A percentile compares a stretch with the other conserved stretches of the same genome.
Conservation (phyloP, 2,797 vertebrate species). For the Galagoides demidoff region DNA sequence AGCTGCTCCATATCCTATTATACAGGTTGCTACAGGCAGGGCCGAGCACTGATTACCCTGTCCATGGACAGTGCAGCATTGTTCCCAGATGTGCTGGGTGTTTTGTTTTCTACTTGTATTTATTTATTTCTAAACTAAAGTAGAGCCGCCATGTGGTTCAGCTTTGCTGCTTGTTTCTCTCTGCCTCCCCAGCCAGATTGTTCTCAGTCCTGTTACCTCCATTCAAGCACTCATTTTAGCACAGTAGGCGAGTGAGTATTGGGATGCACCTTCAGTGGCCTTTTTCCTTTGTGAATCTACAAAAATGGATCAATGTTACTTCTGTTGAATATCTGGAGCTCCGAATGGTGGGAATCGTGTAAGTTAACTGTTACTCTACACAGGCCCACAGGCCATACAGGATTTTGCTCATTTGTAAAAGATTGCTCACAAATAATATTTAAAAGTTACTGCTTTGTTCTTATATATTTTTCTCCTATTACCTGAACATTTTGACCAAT, state of each 20-base stretch:
- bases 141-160: background rate
- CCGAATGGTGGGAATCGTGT: background rate
- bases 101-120: background rate
- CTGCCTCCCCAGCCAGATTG: background rate
- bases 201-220: background rate
- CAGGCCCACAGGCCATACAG: background rate
- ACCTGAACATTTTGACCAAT: background rate
- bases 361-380: background rate
- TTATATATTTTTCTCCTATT: background rate
- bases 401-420: background rate
- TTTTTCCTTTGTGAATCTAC: background rate
- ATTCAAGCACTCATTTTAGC: background rate
- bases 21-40: background rate
- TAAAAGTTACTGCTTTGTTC: background rate
- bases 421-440: background rate
- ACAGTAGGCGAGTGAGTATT: background rate
- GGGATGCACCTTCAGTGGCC: background rate
- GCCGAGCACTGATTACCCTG: accelerated
- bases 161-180: background rate
- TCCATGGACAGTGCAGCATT: accelerated
- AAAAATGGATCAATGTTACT: background rate
- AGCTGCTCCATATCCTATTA: no score
- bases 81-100: no score
- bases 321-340: background rate
- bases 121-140: background rate